Evolutionary conservation across 2,113 vertebrate species (phyloP), one percentile per base, ranked within the genome.

Genomic region (Sinosuthora webbiana): DNA sequence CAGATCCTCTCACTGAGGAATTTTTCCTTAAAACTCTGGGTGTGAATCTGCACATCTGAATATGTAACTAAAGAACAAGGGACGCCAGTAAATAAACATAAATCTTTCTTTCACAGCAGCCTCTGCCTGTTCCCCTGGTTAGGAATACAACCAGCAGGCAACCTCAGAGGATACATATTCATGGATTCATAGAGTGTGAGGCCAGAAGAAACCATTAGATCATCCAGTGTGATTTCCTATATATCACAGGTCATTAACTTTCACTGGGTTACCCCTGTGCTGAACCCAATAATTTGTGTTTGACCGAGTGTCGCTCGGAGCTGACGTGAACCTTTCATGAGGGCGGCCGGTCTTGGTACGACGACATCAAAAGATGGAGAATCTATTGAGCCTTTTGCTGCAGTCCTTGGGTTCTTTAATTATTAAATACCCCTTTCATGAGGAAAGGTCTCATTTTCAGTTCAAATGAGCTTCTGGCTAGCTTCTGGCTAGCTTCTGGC

Each of bases 151-250:
- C 63, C 70, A 95, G 84, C 91, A 90, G 83, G 55, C 88, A 75
- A 22, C 49, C 76, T 95, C 92, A 81, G 82, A 96, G 95, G 88
- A 84, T 94, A 70, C 86, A 95, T 83, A 91, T 95, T 94, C 94
- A 84, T 87, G 84, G 89, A 93, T 92, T 92, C 94, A 92, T 92
- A 78, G 91, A 93, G 89, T 74, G 80, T 59, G 80, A 89, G 80
- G 89, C 95, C 83, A 95, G 93, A 64, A 95, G 91, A 89, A 97
- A 95, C 89, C 69, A 96, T 97, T 97, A 96, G 95, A 93, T 95
- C 94, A 97, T 95, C 95, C 70, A 55, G 47, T 87, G 93, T 78
- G 94, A 94, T 92, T 95, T 95, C 93, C 94, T 94, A 91, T 84
- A 84, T 78, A 97, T 92, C 94, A 89, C 96, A 95, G 91, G 89